These are phyloP conservation scores for Yponomeuta plumbellus DNA, from an alignment of 2,888 invertebrate genomes.

Conservation along the genomic window DNA sequence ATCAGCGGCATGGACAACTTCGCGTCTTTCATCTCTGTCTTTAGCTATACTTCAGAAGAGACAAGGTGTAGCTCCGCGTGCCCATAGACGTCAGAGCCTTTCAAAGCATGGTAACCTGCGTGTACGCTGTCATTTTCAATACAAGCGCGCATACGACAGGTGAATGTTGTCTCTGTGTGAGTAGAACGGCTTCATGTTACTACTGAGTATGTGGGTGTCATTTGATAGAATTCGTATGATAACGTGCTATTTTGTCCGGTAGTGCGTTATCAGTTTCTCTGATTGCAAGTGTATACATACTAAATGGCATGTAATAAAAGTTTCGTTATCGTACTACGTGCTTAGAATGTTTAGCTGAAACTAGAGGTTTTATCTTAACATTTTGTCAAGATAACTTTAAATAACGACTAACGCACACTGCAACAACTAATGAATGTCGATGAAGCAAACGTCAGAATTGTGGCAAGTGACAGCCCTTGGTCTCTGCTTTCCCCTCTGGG, in stretches of 20 bases:
- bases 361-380: neutral
- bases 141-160: slow-evolving; percentile 62
- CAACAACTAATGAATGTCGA: too few species aligned
- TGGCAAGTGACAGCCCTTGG: too few species aligned
- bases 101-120: slow-evolving; percentile 68
- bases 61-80: slow-evolving; percentile 37
- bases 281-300: slow-evolving; percentile 38
- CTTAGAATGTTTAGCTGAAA: neutral
- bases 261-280: slow-evolving; percentile 44
- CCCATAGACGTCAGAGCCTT: slow-evolving; percentile 35
- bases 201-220: slow-evolving; percentile 29
- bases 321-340: slow-evolving; percentile 19
- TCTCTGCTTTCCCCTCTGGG: too few species aligned
- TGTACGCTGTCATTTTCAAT: slow-evolving; percentile 55
- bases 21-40: slow-evolving; percentile 39
- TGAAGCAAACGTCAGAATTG: too few species aligned
- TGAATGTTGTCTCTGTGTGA: slow-evolving; percentile 51
- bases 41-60: slow-evolving; percentile 29
- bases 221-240: slow-evolving; percentile 62
- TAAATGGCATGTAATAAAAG: slow-evolving; percentile 38
- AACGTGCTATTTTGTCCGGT: slow-evolving; percentile 61
- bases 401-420: too few species aligned
- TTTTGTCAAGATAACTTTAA: neutral
- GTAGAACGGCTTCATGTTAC: slow-evolving; percentile 34
- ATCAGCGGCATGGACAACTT: slow-evolving; percentile 28